Conservation (phyloP, 2,797 vertebrate species). For the Sparus aurata region DNA sequence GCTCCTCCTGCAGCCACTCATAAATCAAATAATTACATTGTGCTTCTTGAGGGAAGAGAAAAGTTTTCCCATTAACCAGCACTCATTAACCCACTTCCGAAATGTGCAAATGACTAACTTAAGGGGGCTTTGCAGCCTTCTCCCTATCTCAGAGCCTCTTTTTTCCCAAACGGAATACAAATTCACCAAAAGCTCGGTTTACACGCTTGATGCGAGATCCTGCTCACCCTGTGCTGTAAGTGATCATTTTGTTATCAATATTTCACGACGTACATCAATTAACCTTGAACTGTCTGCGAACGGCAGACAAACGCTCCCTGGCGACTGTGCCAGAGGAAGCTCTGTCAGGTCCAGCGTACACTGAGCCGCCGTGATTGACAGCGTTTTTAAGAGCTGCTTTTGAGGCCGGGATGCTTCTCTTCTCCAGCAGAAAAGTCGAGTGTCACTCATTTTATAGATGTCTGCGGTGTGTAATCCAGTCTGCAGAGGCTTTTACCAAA, state of each 20-base stretch:
- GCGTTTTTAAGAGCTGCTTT: slow-evolving; percentile 65
- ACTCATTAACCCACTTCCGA: slow-evolving; percentile 75
- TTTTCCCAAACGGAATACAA: slow-evolving; percentile 11
- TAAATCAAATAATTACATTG: slow-evolving; percentile 79
- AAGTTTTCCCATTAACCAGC: slow-evolving; percentile 67
- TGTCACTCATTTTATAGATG: slow-evolving; percentile 53
- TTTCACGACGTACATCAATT: slow-evolving; percentile 81
- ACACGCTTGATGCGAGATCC: slow-evolving; percentile 23
- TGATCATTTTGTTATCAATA: slow-evolving; percentile 78
- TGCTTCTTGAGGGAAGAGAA: slow-evolving; percentile 62
- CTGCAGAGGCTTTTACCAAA: slow-evolving; percentile 49
- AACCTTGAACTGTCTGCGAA: slow-evolving; percentile 81
- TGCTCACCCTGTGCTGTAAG: slow-evolving; percentile 46
- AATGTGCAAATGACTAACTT: slow-evolving; percentile 72
- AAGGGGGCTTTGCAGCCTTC: slow-evolving; percentile 41
- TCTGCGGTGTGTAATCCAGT: slow-evolving; percentile 51
- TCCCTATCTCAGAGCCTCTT: slow-evolving; percentile 35
- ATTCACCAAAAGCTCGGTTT: slow-evolving; percentile 40
- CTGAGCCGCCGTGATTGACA: slow-evolving; percentile 67
- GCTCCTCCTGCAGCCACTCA: slow-evolving; percentile 64
- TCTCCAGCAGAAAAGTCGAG: slow-evolving; percentile 57
- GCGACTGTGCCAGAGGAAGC: slow-evolving; percentile 59
- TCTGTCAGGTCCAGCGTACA: slow-evolving; percentile 53
- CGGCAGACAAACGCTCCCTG: slow-evolving; percentile 69
- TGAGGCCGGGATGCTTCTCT: slow-evolving; percentile 44